Evolutionary conservation across 2,797 vertebrate genomes (phyloP), one percentile per base, ranked within the genome.

Genomic region (Remorina albescens): DNA sequence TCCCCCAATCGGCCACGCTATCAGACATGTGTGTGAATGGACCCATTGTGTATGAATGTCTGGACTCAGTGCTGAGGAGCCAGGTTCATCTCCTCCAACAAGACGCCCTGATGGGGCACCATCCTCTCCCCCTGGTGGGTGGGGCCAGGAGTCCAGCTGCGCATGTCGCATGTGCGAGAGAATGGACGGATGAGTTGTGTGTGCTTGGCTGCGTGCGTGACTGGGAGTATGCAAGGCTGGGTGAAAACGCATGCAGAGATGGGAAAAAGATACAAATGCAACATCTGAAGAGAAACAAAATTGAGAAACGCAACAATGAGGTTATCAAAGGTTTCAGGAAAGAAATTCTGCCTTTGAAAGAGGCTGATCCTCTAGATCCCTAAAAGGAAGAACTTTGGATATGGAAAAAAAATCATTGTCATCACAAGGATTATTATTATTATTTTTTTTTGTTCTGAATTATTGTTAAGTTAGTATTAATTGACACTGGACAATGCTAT

Each of bases 401-500:
- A 88, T 85, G 79, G 77, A 86, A 81, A 87, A 88, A 90, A 88
- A 93, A 91, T 66, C 61, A 86, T 79, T 78, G 94, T 96, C 94
- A 95, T 95, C 93, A 95, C 91, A 94, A 93, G 90, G 95, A 92
- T 89, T 86, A 61, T 82, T 86, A 30, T 30, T 30, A 85, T 87
- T 86, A 39, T 59, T n/a, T n/a, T n/a, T 85, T 87, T 86, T 58
- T 59, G 32, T 83, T 91, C 88, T 86, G 85, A 86, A 78, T 88
- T 90, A 78, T 88, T n/a, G n/a, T n/a, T 92, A 88, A 90, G 81
- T 95, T 92, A 93, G 96, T 96, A 96, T 96, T 95, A 94, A 94
- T 95, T 94, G 95, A 98, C 97, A 98, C 97, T 99, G 97, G 97
- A 98, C 95, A 95, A 90, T 91, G 92, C 94, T 94, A 93, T 90